Conservation (phyloP, 2,888 invertebrate species). For the Laspeyria flexula region DNA sequence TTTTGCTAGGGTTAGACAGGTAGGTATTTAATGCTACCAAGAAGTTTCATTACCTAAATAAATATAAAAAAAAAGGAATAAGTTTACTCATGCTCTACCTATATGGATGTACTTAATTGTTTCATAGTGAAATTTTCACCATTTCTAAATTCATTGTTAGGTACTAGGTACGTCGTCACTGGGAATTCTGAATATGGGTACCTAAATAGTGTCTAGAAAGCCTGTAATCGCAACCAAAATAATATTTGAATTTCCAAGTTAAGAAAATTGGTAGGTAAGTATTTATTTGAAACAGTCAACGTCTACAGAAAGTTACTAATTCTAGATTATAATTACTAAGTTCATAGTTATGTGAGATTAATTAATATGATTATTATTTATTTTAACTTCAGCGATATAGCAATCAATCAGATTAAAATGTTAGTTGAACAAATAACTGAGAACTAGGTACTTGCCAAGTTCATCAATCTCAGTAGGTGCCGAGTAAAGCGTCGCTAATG, state of each 20-base stretch:
- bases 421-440: not conserved
- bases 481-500: not conserved
- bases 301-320: slow-evolving; percentile 40
- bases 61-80: too few relatives aligned
- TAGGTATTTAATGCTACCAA: too few relatives aligned
- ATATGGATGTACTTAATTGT: too few relatives aligned
- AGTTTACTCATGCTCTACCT: too few relatives aligned
- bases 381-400: slow-evolving; percentile 10
- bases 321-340: slow-evolving; percentile 32
- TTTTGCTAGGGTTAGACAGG: too few relatives aligned
- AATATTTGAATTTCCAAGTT: slow-evolving; percentile 20
- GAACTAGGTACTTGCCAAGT: not conserved
- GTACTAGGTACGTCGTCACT: not conserved
- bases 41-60: too few relatives aligned
- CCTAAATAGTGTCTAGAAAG: too few relatives aligned
- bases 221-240: slow-evolving; percentile 10
- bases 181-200: too few relatives aligned
- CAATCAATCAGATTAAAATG: not conserved
- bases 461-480: not conserved
- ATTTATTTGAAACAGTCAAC: slow-evolving; percentile 33
- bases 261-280: slow-evolving; percentile 29
- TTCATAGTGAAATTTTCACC: too few relatives aligned
- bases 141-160: too few relatives aligned
- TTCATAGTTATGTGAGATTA: slow-evolving; percentile 22
- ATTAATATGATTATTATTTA: slow-evolving; percentile 6